A percentile compares a stretch with the other conserved stretches of the same genome.
Conservation (phyloP, 2,888 invertebrate genomes). For the Hydriomena furcata region DNA sequence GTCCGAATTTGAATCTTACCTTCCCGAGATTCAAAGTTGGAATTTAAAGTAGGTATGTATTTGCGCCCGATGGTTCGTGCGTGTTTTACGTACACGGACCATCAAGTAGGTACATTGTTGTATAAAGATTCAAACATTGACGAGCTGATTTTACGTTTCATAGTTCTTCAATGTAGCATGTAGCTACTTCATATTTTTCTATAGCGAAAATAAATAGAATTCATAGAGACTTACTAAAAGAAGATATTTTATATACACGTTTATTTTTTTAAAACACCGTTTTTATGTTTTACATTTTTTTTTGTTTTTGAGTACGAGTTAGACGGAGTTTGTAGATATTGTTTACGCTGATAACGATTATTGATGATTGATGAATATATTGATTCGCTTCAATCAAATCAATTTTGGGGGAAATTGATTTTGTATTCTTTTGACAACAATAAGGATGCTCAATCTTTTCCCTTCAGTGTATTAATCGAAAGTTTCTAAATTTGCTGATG, state of each 20-base stretch:
- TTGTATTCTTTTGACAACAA: too few relatives aligned
- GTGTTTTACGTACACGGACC: neutral
- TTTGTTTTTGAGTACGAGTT: neutral
- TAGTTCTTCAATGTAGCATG: constrained; percentile 13
- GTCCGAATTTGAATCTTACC: neutral
- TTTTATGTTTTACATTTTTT: constrained; percentile 10
- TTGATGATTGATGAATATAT: neutral
- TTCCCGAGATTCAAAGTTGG: neutral
- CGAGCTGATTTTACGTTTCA: constrained; percentile 2
- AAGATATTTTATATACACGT: constrained; percentile 25
- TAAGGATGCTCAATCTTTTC: too few relatives aligned
- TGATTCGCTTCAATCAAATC: too few relatives aligned
- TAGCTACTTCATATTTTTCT: constrained; percentile 26
- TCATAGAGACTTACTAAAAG: constrained; percentile 17
- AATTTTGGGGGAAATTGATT: too few relatives aligned
- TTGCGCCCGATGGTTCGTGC: neutral
- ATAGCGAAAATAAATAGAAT: constrained; percentile 25
- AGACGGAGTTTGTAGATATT: constrained; percentile 10
- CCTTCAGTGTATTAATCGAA: too few relatives aligned
- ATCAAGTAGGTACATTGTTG: neutral
- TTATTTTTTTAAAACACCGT: constrained; percentile 23
- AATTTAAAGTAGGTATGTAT: neutral
- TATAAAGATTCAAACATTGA: constrained; percentile 3
- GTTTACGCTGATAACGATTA: neutral
- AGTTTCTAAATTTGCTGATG: neutral